Evolutionary conservation across 2,113 vertebrate species (phyloP).

Genomic region (Pungitius pungitius): DNA sequence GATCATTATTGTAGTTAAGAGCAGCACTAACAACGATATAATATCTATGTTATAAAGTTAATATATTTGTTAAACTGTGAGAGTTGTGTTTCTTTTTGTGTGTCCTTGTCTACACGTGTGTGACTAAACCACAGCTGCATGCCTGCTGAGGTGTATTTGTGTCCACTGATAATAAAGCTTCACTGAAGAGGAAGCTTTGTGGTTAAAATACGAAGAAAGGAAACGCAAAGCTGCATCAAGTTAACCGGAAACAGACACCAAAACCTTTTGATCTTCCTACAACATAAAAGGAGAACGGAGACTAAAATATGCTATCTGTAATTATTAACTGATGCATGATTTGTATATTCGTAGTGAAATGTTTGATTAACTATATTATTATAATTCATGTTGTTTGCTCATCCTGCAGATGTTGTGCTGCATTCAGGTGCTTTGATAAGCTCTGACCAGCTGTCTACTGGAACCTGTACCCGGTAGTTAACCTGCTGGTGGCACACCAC

Average conservation of each 20-base stretch:
- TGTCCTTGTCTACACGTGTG: neutral
- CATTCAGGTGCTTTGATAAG: neutral
- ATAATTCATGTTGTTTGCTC: neutral
- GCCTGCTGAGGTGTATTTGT: neutral
- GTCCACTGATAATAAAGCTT: neutral
- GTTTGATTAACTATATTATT: neutral
- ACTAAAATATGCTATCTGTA: neutral
- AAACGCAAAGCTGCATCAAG: constrained; percentile 1
- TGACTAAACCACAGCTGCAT: neutral
- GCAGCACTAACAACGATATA: neutral
- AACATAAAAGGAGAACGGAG: neutral
- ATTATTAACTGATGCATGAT: neutral
- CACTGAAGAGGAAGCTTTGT: neutral
- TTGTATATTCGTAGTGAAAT: neutral
- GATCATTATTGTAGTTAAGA: neutral
- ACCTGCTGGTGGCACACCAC: neutral
- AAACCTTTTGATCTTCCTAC: neutral
- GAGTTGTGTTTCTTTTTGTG: neutral
- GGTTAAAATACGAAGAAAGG: neutral
- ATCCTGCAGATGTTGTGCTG: neutral
- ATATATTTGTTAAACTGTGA: neutral
- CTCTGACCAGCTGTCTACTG: neutral
- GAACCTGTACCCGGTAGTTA: neutral
- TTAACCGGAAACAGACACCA: neutral
- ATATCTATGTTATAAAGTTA: neutral